phyloP scores from a whole-genome alignment of 2,888 invertebrate genomes.

The Rambutsinella grinnellia region DNA sequence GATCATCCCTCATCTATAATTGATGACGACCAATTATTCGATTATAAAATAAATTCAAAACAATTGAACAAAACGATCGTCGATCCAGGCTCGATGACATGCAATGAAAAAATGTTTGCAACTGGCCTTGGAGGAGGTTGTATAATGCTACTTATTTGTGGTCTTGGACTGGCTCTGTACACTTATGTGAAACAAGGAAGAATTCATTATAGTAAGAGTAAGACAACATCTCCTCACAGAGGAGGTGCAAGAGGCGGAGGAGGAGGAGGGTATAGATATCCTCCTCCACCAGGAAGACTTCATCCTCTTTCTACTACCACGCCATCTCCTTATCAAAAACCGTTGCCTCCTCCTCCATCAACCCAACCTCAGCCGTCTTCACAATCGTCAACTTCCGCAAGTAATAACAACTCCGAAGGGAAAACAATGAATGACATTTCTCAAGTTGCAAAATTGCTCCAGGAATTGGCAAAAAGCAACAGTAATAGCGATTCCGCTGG shows the following conservation, averaged over 20 bases:
- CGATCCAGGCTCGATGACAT: conserved; percentile 33
- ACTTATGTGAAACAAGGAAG: conserved; percentile 50
- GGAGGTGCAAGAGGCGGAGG: too few species aligned
- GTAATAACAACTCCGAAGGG: background rate
- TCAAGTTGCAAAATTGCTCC: conserved; percentile 50
- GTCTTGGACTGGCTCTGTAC: conserved; percentile 49
- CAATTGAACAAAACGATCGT: background rate
- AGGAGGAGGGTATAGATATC: background rate
- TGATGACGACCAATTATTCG: conserved; percentile 53
- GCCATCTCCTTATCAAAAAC: conserved; percentile 42
- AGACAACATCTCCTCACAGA: background rate
- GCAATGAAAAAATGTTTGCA: conserved; percentile 62
- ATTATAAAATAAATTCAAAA: conserved; percentile 7
- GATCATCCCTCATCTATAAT: conserved; percentile 57
- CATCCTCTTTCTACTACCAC: too few species aligned
- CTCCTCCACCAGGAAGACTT: conserved; percentile 25
- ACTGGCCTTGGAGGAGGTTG: conserved; percentile 54
- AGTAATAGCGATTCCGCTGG: background rate
- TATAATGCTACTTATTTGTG: conserved; percentile 57
- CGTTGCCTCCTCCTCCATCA: conserved; percentile 50
- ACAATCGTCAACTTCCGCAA: background rate
- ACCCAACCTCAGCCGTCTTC: background rate
- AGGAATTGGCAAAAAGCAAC: conserved; percentile 35
- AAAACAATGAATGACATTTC: conserved; percentile 38
- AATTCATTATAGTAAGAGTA: conserved; percentile 1